Conservation (phyloP, 2,113 vertebrate genomes). For the Electrona antarctica region DNA sequence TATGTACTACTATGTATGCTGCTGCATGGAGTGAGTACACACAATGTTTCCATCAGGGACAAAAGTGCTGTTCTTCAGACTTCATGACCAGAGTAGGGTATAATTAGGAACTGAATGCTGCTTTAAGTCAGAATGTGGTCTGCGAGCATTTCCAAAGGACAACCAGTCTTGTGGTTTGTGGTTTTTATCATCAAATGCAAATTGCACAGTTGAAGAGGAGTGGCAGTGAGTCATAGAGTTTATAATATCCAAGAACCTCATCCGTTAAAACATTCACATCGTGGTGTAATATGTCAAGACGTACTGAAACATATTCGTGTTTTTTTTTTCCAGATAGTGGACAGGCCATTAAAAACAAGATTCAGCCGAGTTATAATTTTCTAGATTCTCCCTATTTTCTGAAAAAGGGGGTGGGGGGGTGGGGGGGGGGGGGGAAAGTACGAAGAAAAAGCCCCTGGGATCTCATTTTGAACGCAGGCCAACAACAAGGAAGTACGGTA, state of each 20-base stretch:
- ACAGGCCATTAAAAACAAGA: constrained; percentile 74
- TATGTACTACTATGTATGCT: constrained; percentile 30
- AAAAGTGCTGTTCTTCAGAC: constrained; percentile 72
- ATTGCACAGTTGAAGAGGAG: constrained; percentile 82
- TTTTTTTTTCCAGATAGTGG: constrained; percentile 73
- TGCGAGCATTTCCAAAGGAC: constrained; percentile 80
- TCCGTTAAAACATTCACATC: constrained; percentile 78
- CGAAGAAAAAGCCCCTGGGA: constrained; percentile 58
- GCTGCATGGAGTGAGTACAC: constrained; percentile 55
- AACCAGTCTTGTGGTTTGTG: constrained; percentile 82
- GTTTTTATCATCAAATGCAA: constrained; percentile 85
- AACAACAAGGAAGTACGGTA: constrained; percentile 77
- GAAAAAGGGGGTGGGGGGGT: constrained; percentile 18
- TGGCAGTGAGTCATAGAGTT: constrained; percentile 79
- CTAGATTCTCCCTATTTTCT: constrained; percentile 59
- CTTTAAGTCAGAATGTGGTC: constrained; percentile 82
- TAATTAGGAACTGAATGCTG: constrained; percentile 84
- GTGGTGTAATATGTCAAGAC: constrained; percentile 76
- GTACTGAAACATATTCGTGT: constrained; percentile 67
- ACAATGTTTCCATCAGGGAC: constrained; percentile 81
- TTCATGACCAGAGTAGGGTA: constrained; percentile 72
- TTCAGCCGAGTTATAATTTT: constrained; percentile 71
- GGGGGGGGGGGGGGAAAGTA: constrained; percentile 53
- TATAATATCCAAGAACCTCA: constrained; percentile 78
- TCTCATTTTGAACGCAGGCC: constrained; percentile 67